These are phyloP conservation scores for Parotia lawesii DNA, from an alignment of 2,113 vertebrate species.

Conservation along the genomic window DNA sequence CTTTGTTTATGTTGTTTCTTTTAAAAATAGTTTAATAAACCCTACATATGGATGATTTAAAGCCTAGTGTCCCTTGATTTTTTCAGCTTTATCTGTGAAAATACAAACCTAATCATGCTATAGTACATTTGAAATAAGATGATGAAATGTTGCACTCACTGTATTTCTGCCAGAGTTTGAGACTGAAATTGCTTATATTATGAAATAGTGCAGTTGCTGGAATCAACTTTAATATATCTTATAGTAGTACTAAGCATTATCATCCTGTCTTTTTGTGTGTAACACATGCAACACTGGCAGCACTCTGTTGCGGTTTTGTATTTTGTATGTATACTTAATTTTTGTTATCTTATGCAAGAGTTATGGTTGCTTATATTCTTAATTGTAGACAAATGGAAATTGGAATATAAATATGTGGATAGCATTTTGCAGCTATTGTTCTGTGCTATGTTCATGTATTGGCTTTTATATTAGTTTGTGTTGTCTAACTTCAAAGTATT, in stretches of 20 bases:
- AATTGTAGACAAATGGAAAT: slow-evolving; percentile 34
- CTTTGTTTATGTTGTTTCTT: background rate
- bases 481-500: slow-evolving; percentile 36
- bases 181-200: slow-evolving; percentile 14
- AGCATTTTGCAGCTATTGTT: slow-evolving; percentile 41
- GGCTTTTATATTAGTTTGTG: slow-evolving; percentile 51
- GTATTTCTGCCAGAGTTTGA: slow-evolving; percentile 39
- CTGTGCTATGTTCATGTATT: background rate
- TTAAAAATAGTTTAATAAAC: slow-evolving; percentile 17
- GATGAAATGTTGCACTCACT: background rate
- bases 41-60: background rate
- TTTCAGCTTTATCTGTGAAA: slow-evolving; percentile 18
- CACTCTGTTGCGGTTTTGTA: background rate
- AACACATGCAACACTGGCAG: background rate
- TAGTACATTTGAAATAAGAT: background rate
- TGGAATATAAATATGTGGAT: slow-evolving; percentile 38
- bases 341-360: background rate
- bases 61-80: background rate
- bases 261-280: background rate
- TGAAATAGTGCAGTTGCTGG: slow-evolving; percentile 28
- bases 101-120: background rate
- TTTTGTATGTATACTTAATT: slow-evolving; percentile 19
- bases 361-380: slow-evolving; percentile 32
- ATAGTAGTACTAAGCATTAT: background rate
- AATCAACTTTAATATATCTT: slow-evolving; percentile 16